These are phyloP conservation scores for Meghimatium bilineatum DNA, from an alignment of 2,888 invertebrate genomes.

Conservation along the genomic window DNA sequence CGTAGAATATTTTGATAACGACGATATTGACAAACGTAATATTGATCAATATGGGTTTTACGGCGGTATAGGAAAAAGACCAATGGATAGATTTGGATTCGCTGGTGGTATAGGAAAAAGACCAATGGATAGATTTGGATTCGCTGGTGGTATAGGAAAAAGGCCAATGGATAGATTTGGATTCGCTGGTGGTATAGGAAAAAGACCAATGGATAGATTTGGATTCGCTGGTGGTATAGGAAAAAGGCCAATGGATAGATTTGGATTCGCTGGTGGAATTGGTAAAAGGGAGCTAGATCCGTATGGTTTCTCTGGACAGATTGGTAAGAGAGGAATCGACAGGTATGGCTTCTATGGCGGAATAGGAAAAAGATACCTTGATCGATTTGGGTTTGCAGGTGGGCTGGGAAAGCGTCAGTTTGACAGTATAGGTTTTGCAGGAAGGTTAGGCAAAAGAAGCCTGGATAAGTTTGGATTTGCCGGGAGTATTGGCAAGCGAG, in stretches of 20 bases:
- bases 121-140: slow-evolving; percentile 35
- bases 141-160: neutral
- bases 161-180: slow-evolving; percentile 1
- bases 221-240: slow-evolving; percentile 36
- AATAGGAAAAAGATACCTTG: slow-evolving; percentile 27
- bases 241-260: slow-evolving; percentile 43
- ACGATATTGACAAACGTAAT: slow-evolving; percentile 30
- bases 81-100: slow-evolving; percentile 29
- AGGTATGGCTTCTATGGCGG: slow-evolving; percentile 16
- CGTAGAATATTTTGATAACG: slow-evolving; percentile 8
- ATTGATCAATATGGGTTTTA: slow-evolving; percentile 13
- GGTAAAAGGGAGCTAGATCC: slow-evolving; percentile 12
- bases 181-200: slow-evolving; percentile 21
- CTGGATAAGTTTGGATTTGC: slow-evolving; percentile 25
- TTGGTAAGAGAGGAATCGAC: slow-evolving; percentile 42
- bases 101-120: slow-evolving; percentile 38
- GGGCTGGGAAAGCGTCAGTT: slow-evolving; percentile 33
- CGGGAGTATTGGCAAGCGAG: slow-evolving; percentile 15
- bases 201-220: slow-evolving; percentile 36
- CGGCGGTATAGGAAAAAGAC: neutral
- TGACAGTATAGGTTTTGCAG: slow-evolving; percentile 23
- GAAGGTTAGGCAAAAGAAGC: slow-evolving; percentile 37
- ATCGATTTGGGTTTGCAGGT: neutral
- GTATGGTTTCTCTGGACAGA: slow-evolving; percentile 28
- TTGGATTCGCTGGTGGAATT: slow-evolving; percentile 33